Evolutionary conservation across 2,113 vertebrate species (phyloP).

Genomic region (Laterallus jamaicensis): DNA sequence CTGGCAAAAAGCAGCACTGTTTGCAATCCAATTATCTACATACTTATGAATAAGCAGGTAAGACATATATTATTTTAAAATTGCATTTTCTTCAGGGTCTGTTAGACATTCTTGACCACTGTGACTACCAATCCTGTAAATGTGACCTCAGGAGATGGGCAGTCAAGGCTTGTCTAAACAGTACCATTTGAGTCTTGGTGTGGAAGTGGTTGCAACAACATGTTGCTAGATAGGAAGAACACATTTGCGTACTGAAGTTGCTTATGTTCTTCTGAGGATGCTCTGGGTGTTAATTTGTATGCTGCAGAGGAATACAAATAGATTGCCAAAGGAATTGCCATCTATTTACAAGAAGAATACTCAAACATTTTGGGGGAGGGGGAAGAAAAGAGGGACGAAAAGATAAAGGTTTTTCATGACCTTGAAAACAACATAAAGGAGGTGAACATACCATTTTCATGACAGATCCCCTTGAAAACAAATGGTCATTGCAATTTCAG

Average conservation of each 20-base stretch:
- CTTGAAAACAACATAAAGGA: not conserved
- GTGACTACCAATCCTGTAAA: not conserved
- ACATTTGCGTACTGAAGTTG: not conserved
- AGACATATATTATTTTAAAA: not conserved
- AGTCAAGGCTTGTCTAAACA: not conserved
- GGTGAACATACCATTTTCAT: not conserved
- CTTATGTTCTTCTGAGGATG: not conserved
- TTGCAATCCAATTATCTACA: conserved; percentile 87
- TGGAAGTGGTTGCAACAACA: not conserved
- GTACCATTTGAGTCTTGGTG: not conserved
- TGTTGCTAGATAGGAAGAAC: not conserved
- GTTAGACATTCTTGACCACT: not conserved
- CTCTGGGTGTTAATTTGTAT: not conserved
- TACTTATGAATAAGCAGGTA: conserved; percentile 87
- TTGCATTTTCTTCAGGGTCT: not conserved
- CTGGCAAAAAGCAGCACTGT: conserved; percentile 89
- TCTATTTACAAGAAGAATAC: not conserved
- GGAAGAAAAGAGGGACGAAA: not conserved
- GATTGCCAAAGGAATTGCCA: not conserved
- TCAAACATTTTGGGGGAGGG: not conserved
- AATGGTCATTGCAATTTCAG: not conserved
- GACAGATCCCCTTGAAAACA: not conserved
- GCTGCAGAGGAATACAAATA: not conserved
- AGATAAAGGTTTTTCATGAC: not conserved
- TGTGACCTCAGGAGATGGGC: not conserved